These are phyloP conservation scores for Rhyacophila brunnea DNA, from an alignment of 1,140 invertebrate genomes.

Conservation along the genomic window DNA sequence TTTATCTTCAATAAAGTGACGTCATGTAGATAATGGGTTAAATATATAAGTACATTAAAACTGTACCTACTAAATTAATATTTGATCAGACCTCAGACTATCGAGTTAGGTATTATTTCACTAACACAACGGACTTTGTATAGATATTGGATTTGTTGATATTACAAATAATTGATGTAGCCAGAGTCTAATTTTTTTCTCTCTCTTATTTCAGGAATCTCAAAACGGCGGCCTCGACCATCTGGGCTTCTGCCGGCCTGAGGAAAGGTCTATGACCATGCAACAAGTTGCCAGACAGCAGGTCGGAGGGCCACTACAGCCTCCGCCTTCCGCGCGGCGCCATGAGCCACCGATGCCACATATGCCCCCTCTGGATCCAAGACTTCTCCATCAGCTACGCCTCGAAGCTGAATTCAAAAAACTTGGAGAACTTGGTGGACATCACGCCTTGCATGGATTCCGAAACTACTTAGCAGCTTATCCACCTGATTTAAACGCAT, in stretches of 20 bases:
- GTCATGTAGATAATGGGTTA: too few species aligned
- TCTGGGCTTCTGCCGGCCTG: constrained; percentile 25
- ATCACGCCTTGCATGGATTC: constrained; percentile 30
- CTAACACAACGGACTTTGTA: too few species aligned
- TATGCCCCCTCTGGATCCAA: constrained; percentile 34
- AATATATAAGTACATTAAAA: too few species aligned
- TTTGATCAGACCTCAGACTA: too few species aligned
- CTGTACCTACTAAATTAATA: too few species aligned
- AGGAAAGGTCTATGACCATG: constrained; percentile 28
- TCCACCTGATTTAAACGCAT: constrained; percentile 43
- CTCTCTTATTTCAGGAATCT: constrained; percentile 30
- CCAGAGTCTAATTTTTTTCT: too few species aligned
- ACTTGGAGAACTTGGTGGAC: constrained; percentile 44
- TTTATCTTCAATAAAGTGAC: too few species aligned
- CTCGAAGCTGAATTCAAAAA: constrained; percentile 50
- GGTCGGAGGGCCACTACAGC: constrained; percentile 5
- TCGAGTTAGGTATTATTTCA: too few species aligned
- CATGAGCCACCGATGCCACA: constrained; percentile 3
- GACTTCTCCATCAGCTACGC: constrained; percentile 46
- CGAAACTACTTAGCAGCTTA: constrained; percentile 38
- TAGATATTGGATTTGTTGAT: too few species aligned
- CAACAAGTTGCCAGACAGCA: constrained; percentile 15
- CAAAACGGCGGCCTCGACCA: constrained; percentile 34
- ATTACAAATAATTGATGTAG: too few species aligned
- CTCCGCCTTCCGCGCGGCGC: neutral